A percentile compares a stretch with the other conserved stretches of the same genome.
phyloP scores from a whole-genome alignment of 2,888 invertebrate species.

The Chaetogeoica ovagalla region DNA sequence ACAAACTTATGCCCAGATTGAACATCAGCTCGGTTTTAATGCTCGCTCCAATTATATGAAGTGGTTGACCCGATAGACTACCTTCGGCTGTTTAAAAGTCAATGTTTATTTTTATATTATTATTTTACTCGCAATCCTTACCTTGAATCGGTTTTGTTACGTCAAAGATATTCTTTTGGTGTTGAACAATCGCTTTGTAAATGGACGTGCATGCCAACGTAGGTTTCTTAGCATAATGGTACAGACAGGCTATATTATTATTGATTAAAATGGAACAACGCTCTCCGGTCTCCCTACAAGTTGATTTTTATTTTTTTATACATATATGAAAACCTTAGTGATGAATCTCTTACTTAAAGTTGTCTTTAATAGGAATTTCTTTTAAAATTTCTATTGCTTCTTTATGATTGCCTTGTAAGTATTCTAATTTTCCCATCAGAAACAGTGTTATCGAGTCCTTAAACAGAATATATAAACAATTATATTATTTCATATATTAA shows the following conservation, averaged over 20 bases:
- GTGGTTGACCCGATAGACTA: slow-evolving; percentile 62
- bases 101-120: slow-evolving; percentile 7
- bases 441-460: slow-evolving; percentile 40
- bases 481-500: not conserved
- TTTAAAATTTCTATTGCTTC: slow-evolving; percentile 54
- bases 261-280: slow-evolving; percentile 69
- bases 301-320: not conserved
- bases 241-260: slow-evolving; percentile 81
- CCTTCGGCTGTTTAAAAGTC: slow-evolving; percentile 4
- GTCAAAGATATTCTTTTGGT: slow-evolving; percentile 60
- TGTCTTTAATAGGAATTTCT: slow-evolving; percentile 30
- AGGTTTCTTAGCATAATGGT: slow-evolving; percentile 79
- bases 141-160: slow-evolving; percentile 36
- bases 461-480: not conserved
- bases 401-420: slow-evolving; percentile 50
- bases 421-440: slow-evolving; percentile 47
- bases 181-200: slow-evolving; percentile 77
- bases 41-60: slow-evolving; percentile 68
- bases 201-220: slow-evolving; percentile 79
- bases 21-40: slow-evolving; percentile 72
- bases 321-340: not conserved
- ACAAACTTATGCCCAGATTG: slow-evolving; percentile 80
- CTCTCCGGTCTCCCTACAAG: slow-evolving; percentile 65
- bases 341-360: slow-evolving; percentile 21
- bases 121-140: not conserved